A percentile compares a stretch with the other conserved stretches of the same genome.
Conservation (phyloP, 1,140 invertebrate genomes). For the Palaemon carinicauda region DNA sequence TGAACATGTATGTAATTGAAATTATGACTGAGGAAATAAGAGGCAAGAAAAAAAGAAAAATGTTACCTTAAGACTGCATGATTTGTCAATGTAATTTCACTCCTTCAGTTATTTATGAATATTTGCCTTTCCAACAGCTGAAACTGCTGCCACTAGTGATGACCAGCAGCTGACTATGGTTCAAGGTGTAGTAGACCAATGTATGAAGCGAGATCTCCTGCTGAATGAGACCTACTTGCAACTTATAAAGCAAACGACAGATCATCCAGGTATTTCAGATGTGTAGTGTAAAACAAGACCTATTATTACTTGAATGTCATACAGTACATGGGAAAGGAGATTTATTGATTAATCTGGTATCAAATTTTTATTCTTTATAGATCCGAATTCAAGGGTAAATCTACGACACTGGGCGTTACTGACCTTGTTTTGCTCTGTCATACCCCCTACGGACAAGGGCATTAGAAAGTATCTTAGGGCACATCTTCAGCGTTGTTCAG, state of each 20-base stretch:
- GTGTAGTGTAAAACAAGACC: neutral
- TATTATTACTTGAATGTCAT: neutral
- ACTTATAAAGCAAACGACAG: slow-evolving; percentile 92
- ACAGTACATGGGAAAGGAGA: neutral
- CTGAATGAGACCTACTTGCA: slow-evolving; percentile 92
- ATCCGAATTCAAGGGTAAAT: slow-evolving; percentile 88
- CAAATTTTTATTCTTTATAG: slow-evolving; percentile 67
- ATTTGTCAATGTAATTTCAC: neutral
- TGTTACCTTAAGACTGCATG: too few relatives aligned
- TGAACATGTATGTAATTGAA: too few relatives aligned
- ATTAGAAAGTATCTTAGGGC: slow-evolving; percentile 89
- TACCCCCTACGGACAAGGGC: slow-evolving; percentile 82
- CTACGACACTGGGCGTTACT: slow-evolving; percentile 91
- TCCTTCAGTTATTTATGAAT: neutral
- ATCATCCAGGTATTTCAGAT: slow-evolving; percentile 68
- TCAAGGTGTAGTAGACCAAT: slow-evolving; percentile 87
- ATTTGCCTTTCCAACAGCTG: slow-evolving; percentile 8
- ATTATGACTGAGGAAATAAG: too few relatives aligned
- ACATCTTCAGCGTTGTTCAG: slow-evolving; percentile 86
- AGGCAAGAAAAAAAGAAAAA: too few relatives aligned
- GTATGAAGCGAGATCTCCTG: slow-evolving; percentile 86
- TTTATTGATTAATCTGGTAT: neutral
- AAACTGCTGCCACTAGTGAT: slow-evolving; percentile 66
- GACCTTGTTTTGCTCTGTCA: slow-evolving; percentile 85
- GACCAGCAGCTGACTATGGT: slow-evolving; percentile 88